phyloP scores from a whole-genome alignment of 2,797 vertebrate genomes.

The Falco novaeseelandiae region DNA sequence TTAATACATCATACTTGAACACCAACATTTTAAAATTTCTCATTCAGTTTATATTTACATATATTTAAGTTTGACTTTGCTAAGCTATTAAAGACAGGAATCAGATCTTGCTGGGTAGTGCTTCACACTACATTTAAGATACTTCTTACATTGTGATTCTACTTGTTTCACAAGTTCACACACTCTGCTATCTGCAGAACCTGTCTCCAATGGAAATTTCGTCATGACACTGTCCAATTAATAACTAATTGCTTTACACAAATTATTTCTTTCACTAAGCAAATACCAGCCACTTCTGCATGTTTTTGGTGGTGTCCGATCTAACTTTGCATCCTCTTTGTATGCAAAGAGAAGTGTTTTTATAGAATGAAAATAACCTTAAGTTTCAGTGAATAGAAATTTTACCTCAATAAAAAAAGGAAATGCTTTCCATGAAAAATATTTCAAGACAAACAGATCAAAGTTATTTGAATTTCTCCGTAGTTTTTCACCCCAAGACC shows the following conservation, averaged over 20 bases:
- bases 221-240: background rate
- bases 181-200: background rate
- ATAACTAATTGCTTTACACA: background rate
- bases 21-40: constrained; percentile 19
- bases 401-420: background rate
- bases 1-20: background rate
- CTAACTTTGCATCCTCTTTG: background rate
- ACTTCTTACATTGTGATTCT: background rate
- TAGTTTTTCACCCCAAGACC: background rate
- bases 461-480: background rate
- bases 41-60: constrained; percentile 53
- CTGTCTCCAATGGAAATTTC: background rate
- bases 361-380: background rate
- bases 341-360: background rate
- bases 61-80: background rate
- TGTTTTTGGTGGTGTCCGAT: background rate
- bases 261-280: background rate
- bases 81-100: constrained; percentile 3
- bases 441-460: constrained; percentile 20
- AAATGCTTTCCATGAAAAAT: constrained; percentile 22
- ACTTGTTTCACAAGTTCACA: background rate
- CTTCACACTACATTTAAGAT: background rate
- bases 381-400: background rate
- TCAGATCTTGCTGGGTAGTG: background rate
- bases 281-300: background rate